Percentiles rank a stretch among this genome's conserved stretches.
Evolutionary conservation across 2,113 vertebrate genomes (phyloP).

Genomic region (Holacanthus passer): DNA sequence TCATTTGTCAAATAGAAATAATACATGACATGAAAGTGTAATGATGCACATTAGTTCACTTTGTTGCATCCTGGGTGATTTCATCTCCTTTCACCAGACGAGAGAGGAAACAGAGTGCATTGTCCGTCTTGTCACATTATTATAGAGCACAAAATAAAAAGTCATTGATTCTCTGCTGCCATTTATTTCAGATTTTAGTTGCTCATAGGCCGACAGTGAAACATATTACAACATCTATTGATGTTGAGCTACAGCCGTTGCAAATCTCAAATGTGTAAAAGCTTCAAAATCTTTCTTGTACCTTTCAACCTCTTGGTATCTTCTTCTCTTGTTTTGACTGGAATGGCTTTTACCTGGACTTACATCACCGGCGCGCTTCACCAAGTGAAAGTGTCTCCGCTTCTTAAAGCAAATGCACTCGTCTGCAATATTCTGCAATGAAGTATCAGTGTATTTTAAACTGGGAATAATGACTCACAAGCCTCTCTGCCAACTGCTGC

Average conservation of each 20-base stretch:
- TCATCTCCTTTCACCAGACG: conserved; percentile 3
- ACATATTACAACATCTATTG: not conserved
- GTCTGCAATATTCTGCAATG: not conserved
- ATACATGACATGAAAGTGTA: not conserved
- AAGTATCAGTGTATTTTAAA: conserved; percentile 15
- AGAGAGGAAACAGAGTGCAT: not conserved
- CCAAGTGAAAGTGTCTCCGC: not conserved
- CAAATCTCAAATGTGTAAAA: not conserved
- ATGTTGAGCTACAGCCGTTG: not conserved
- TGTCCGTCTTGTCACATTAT: not conserved
- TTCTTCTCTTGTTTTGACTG: not conserved
- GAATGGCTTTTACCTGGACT: conserved; percentile 10
- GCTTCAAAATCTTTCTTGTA: no score
- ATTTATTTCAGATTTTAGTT: not conserved
- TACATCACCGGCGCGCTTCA: not conserved
- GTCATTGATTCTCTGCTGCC: not conserved
- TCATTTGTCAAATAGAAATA: conserved; percentile 12
- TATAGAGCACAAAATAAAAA: not conserved
- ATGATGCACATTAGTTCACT: not conserved
- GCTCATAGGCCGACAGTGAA: not conserved
- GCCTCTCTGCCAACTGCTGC: not conserved
- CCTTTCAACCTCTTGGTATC: not conserved
- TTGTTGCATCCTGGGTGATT: conserved; percentile 3
- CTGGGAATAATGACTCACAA: conserved; percentile 1
- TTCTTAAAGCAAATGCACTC: conserved; percentile 2